Evolutionary conservation across 2,888 invertebrate species (phyloP).

Genomic region (Hydraecia micacea): DNA sequence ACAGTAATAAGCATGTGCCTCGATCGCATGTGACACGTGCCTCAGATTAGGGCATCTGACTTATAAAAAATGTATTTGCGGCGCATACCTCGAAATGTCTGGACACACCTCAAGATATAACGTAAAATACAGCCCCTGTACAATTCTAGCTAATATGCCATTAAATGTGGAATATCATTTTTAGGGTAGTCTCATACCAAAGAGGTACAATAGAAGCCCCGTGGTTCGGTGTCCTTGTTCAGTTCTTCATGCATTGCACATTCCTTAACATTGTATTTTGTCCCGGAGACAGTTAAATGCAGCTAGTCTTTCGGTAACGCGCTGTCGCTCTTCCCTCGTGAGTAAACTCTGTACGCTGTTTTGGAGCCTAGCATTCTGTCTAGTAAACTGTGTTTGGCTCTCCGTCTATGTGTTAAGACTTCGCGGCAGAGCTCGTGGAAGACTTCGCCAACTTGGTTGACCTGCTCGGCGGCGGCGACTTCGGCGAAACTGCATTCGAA

Average conservation of each 20-base stretch:
- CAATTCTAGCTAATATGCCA: conserved; percentile 14
- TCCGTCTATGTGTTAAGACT: conserved; percentile 93
- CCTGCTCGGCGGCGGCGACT: conserved; percentile 97
- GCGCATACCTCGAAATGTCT: not conserved
- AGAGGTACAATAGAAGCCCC: not conserved
- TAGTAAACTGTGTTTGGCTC: conserved; percentile 95
- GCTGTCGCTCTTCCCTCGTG: conserved; percentile 96
- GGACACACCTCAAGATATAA: not conserved
- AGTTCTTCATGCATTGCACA: conserved; percentile 28
- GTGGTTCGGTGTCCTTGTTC: conserved; percentile 21
- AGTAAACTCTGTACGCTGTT: conserved; percentile 93
- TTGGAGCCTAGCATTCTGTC: conserved; percentile 96
- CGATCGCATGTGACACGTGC: not conserved
- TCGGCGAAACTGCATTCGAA: conserved; percentile 97
- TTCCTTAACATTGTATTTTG: conserved; percentile 34
- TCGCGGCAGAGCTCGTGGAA: conserved; percentile 96
- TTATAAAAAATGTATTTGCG: not conserved
- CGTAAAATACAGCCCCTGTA: not conserved
- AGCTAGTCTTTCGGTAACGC: conserved; percentile 95
- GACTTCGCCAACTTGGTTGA: conserved; percentile 95
- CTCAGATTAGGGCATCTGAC: not conserved
- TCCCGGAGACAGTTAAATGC: conserved; percentile 45
- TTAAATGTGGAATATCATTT: conserved; percentile 12
- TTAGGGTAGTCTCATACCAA: not conserved
- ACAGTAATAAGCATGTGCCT: not conserved